phyloP scores from a whole-genome alignment of 92 coral and sea anemone genomes.

The Galaxea fascicularis region DNA sequence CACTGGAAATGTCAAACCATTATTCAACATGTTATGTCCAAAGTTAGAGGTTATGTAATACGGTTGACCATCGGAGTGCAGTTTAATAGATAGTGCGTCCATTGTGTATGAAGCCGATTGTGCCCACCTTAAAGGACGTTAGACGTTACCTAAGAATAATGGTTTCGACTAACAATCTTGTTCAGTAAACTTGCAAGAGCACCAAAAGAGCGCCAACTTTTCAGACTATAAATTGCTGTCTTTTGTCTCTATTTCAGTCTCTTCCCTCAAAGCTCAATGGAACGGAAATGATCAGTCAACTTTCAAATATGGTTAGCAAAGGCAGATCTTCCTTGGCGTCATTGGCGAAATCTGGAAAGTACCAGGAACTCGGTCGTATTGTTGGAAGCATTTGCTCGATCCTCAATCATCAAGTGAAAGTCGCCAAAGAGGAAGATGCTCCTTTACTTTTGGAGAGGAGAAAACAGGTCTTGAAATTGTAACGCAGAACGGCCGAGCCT shows the following conservation, averaged over 20 bases:
- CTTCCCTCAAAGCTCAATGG: slow-evolving; percentile 57
- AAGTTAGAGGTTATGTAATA: no score
- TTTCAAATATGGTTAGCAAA: slow-evolving; percentile 61
- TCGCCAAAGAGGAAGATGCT: slow-evolving; percentile 10
- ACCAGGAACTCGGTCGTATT: slow-evolving; percentile 58
- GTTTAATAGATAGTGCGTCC: no score
- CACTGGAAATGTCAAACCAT: no score
- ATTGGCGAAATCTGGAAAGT: slow-evolving; percentile 65
- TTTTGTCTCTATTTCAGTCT: slow-evolving; percentile 47
- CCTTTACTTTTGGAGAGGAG: slow-evolving; percentile 10
- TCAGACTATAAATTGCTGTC: no score
- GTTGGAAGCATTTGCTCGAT: slow-evolving; percentile 69
- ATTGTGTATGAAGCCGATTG: no score
- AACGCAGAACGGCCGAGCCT: neutral
- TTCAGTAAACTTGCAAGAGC: no score
- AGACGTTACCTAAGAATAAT: no score
- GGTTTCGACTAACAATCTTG: neutral
- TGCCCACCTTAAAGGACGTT: no score
- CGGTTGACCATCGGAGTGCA: no score
- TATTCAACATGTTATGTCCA: no score
- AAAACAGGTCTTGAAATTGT: slow-evolving; percentile 24
- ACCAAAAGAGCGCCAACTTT: no score
- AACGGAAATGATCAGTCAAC: slow-evolving; percentile 52
- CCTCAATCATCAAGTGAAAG: slow-evolving; percentile 55
- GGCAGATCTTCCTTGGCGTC: slow-evolving; percentile 49